Evolutionary conservation across 1,140 invertebrate species (phyloP), one percentile per base, ranked within the genome.

Genomic region (Drosophila ohnishii): DNA sequence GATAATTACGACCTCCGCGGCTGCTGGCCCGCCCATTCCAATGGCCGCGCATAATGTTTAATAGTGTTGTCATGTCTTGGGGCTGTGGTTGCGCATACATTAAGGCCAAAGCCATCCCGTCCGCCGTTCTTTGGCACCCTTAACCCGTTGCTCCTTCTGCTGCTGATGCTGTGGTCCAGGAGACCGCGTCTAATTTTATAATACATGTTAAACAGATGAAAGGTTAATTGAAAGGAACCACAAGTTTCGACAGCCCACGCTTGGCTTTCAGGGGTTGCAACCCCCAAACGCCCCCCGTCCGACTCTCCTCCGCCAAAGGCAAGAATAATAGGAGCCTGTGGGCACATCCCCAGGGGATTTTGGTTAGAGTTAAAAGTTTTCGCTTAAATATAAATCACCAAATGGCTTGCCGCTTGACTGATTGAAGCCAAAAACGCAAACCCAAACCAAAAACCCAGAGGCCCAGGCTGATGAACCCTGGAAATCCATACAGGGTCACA

Each of bases 181-280:
- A 69, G 83, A 87, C 75, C 84, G 83, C 83, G 75, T 87, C 83
- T 87, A 88, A 88, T 87, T 88, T 87, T 87, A 88, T 87, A 87
- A 87, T 87, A 87, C 82, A 87, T 87, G 83, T 88, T 88, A 84
- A 87, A 83, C 84, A 87, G 84, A 87, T 87, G 83, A 87, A 87
- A 87, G 83, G 83, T 87, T 87, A 87, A 87, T 87, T 87, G 83
- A 87, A 88, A 83, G 76, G 76, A 87, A 87, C 83, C 83, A 88
- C 83, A 87, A 87, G 79, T 71, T 83, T 87, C 83, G 83, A 88
- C 83, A 88, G 72, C 61, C 71, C 76, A 80, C 61, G 83, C 63
- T 75, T 85, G 58, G 78, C 75, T 82, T 79, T 86, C 73, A 79
- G 75, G 82, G 82, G 82, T 76, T 79, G 82, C 32, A 35, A 45